phyloP scores from a whole-genome alignment of 2,888 invertebrate genomes.

The Drosophila hamatofila region DNA sequence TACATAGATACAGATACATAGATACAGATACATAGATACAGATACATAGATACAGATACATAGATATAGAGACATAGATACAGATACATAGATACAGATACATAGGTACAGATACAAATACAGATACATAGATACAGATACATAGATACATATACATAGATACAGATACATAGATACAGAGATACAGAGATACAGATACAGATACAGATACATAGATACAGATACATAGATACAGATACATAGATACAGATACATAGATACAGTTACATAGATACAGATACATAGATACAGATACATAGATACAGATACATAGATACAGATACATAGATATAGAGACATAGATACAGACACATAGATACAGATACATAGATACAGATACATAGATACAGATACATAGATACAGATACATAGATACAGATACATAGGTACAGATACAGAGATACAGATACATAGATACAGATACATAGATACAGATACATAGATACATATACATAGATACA shows the following conservation, averaged over 20 bases:
- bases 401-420: conserved; percentile 6
- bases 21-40: background rate
- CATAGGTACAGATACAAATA: background rate
- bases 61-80: background rate
- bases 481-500: conserved; percentile 6
- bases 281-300: background rate
- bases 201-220: background rate
- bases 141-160: background rate
- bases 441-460: conserved; percentile 5
- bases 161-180: background rate
- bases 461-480: conserved; percentile 9
- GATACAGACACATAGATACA: background rate
- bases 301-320: background rate
- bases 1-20: background rate
- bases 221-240: background rate
- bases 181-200: too few relatives aligned
- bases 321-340: background rate
- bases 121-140: background rate
- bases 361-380: background rate
- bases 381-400: conserved; percentile 1
- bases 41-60: conserved; percentile 1
- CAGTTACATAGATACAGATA: conserved; percentile 2
- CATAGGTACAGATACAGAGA: conserved; percentile 1
- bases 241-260: background rate
- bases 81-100: background rate